Percentiles rank a stretch among this genome's conserved stretches.
Conservation (phyloP, 2,797 vertebrate genomes). For the Semaprochilodus insignis region DNA sequence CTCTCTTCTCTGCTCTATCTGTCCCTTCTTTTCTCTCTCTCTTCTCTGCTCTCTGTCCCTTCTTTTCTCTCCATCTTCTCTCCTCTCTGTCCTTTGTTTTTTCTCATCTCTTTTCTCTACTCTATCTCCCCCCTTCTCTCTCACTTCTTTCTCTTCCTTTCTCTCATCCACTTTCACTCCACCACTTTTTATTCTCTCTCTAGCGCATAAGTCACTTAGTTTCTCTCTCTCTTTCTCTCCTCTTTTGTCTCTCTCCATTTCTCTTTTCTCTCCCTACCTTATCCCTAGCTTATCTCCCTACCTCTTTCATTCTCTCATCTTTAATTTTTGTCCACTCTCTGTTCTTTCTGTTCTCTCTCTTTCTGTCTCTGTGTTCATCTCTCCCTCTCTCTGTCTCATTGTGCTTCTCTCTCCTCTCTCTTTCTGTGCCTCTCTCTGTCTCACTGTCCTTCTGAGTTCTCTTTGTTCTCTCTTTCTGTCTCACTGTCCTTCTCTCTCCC, state of each 20-base stretch:
- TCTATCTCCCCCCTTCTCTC: background rate
- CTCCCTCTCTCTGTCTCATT: background rate
- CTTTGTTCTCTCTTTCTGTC: background rate
- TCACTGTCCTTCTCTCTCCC: background rate
- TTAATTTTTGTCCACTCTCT: background rate
- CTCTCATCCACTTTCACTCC: background rate
- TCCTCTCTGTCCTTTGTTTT: background rate
- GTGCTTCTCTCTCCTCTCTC: background rate
- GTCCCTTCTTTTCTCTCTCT: background rate
- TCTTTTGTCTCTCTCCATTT: background rate
- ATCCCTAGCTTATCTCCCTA: no score
- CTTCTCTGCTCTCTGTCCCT: background rate
- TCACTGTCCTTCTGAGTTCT: no score
- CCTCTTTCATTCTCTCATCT: background rate
- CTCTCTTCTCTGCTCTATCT: background rate
- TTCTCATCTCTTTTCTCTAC: background rate
- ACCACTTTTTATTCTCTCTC: no score
- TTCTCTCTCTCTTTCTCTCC: background rate
- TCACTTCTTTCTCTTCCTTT: background rate
- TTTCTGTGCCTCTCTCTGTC: no score
- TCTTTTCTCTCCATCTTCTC: background rate
- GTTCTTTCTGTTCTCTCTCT: background rate
- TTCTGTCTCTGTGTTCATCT: no score
- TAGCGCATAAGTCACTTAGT: no score
- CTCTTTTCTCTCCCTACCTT: background rate